Evolutionary conservation across 2,888 invertebrate genomes (phyloP), one percentile per base, ranked within the genome.

Genomic region (Calliphora vomitoria): DNA sequence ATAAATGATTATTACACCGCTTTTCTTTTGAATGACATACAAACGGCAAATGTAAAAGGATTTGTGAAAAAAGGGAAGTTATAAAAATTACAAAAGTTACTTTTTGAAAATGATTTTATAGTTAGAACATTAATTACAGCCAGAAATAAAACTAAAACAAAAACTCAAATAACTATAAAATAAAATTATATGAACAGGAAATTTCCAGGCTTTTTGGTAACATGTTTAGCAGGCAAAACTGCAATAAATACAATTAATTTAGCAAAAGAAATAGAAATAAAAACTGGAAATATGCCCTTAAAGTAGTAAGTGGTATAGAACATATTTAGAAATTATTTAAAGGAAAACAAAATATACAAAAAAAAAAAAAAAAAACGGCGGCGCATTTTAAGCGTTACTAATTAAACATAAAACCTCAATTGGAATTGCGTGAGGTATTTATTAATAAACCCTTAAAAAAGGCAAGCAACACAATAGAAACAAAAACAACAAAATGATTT

Each of bases 331-430:
- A 41, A 25, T 18, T 5, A 15, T 41, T 18, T 5, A 20, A 53
- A 38, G 20, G 5, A 13, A 18, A 15, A 53, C 50, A n/a, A 38
- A n/a, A n/a, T n/a, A n/a, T n/a, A n/a, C n/a, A n/a, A n/a, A n/a
- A n/a, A n/a, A n/a, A n/a, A n/a, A n/a, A n/a, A 20, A 25, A 20
- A 25, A 20, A 82, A 75, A 38, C 20, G 50, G 31, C 8, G 62
- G 8, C 64, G 47, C 55, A 75, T 58, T 81, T 84, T 38, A 71
- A 74, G 85, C 87, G 85, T 87, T 68, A 82, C 87, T 87, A 87
- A 85, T 87, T 87, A 87, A 82, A 87, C 86, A 82, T 35, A 72
- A 86, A 86, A 71, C 86, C 84, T 62, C 81, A 87, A 78, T 64
- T 58, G 50, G 62, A 53, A 87, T 71, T 87, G 80, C 80, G 64